Evolutionary conservation across 1,140 invertebrate species (phyloP).

Genomic region (Saccostrea echinata): DNA sequence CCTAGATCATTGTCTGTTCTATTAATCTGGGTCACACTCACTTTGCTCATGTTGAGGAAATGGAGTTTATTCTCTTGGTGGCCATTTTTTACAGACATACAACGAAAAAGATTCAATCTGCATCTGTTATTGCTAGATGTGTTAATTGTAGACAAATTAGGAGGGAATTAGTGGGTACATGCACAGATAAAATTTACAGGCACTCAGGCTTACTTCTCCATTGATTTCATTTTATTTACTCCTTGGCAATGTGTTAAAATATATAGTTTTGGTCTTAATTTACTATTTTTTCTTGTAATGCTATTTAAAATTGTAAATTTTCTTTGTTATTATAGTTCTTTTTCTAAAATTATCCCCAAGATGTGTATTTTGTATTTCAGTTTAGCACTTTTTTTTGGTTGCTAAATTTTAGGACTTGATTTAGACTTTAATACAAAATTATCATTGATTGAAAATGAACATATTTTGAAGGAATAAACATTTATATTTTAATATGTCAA

Average conservation of each 20-base stretch:
- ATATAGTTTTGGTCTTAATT: not conserved
- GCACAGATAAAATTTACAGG: not conserved
- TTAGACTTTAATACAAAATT: too few relatives aligned
- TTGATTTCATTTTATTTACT: not conserved
- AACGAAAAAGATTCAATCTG: conserved; percentile 25
- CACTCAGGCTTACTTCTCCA: not conserved
- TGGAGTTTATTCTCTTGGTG: conserved; percentile 10
- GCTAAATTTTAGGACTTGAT: too few relatives aligned
- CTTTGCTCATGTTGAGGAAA: conserved; percentile 37
- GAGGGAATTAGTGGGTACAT: not conserved
- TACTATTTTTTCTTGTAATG: not conserved
- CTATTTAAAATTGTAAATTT: not conserved
- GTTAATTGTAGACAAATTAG: conserved; percentile 11
- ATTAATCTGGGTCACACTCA: conserved; percentile 26
- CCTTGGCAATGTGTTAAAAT: not conserved
- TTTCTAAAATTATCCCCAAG: too few relatives aligned
- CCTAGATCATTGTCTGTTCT: conserved; percentile 28
- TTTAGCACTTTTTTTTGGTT: too few relatives aligned
- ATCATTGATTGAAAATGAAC: too few relatives aligned
- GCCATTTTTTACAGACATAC: conserved; percentile 35
- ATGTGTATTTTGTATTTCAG: too few relatives aligned
- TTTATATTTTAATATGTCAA: not conserved
- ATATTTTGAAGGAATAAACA: too few relatives aligned
- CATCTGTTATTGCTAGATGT: not conserved
- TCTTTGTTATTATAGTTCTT: not conserved